Conservation (phyloP, 2,113 vertebrate genomes). For the Engystomops pustulosus region DNA sequence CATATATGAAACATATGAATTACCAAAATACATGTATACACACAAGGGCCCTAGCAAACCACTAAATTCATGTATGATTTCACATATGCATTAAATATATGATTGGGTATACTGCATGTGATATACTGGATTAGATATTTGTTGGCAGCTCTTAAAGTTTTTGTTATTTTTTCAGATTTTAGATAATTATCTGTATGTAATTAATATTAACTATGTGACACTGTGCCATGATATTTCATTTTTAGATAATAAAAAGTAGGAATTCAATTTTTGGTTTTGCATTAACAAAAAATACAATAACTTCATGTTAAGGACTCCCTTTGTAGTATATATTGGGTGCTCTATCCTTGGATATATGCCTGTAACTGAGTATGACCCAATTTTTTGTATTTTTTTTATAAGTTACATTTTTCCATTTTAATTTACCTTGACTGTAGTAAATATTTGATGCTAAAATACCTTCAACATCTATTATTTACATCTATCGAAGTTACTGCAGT, state of each 20-base stretch:
- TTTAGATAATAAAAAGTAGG: background rate
- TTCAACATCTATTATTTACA: slow-evolving; percentile 17
- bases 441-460: slow-evolving; percentile 44
- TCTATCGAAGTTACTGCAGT: background rate
- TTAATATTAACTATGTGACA: too few species aligned
- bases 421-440: slow-evolving; percentile 33
- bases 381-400: slow-evolving; percentile 8
- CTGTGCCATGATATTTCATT: too few species aligned
- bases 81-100: too few species aligned
- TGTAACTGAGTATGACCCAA: background rate
- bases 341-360: background rate
- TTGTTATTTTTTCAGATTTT: too few species aligned
- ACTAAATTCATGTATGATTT: too few species aligned
- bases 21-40: too few species aligned
- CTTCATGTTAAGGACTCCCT: background rate
- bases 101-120: too few species aligned
- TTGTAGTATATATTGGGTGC: background rate
- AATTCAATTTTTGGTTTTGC: background rate
- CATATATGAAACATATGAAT: too few species aligned
- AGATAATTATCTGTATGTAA: too few species aligned
- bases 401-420: background rate
- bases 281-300: background rate
- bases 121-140: too few species aligned
- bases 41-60: too few species aligned
- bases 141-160: too few species aligned